phyloP scores from a whole-genome alignment of 1,140 invertebrate species.

The Eurosta solidaginis region DNA sequence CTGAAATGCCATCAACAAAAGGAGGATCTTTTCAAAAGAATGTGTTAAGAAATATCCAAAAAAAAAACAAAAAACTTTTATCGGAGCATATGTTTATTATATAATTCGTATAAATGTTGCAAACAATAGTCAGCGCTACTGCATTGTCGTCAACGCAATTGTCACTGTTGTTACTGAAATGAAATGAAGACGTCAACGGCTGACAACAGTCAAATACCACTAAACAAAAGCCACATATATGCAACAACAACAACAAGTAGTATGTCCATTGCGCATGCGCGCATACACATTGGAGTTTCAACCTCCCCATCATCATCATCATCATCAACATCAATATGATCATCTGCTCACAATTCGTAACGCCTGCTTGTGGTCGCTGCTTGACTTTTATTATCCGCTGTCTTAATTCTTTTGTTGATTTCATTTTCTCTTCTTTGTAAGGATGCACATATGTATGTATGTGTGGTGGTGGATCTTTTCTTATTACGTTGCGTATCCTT shows the following conservation, averaged over 20 bases:
- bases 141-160: background rate
- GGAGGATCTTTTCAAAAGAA: background rate
- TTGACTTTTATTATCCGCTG: conserved; percentile 9
- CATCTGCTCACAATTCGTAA: conserved; percentile 22
- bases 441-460: too few species aligned
- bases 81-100: too few species aligned
- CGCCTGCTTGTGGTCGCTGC: conserved; percentile 24
- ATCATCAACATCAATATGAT: background rate
- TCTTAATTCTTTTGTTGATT: conserved; percentile 1
- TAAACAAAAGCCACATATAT: background rate
- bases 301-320: background rate
- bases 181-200: conserved; percentile 13
- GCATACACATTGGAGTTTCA: background rate
- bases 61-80: background rate
- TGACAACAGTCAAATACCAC: background rate
- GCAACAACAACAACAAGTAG: background rate
- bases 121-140: background rate
- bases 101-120: background rate
- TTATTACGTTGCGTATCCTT: too few species aligned
- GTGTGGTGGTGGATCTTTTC: too few species aligned
- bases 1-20: background rate
- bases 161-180: conserved; percentile 10
- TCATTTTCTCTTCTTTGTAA: background rate
- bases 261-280: background rate
- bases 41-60: background rate